Percentiles rank a stretch among this genome's conserved stretches.
phyloP scores from a whole-genome alignment of 2,113 vertebrate genomes.

The Eptesicus fuscus region DNA sequence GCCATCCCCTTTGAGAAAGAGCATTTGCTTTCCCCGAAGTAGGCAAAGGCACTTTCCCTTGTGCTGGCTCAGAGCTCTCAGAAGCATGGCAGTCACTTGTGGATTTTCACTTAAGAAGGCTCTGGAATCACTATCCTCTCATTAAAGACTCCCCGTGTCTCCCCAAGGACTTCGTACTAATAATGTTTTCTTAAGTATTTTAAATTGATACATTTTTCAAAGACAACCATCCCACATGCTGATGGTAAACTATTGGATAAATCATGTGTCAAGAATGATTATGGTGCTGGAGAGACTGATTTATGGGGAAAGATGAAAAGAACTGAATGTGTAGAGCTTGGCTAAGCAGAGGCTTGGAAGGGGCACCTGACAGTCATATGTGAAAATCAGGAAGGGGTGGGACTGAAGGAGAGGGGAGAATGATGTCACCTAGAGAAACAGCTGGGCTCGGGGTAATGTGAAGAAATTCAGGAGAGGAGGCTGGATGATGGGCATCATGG shows the following conservation, averaged over 20 bases:
- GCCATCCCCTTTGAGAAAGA: constrained; percentile 51
- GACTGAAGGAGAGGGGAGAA: neutral
- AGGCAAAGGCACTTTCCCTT: neutral
- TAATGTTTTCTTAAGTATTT: constrained; percentile 49
- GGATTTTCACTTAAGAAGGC: constrained; percentile 72
- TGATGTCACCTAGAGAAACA: neutral
- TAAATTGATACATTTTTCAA: constrained; percentile 54
- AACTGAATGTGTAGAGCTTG: constrained; percentile 10
- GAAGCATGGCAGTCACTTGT: constrained; percentile 64
- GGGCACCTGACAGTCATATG: neutral
- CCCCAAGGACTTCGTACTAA: neutral
- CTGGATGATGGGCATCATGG: neutral
- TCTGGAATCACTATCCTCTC: constrained; percentile 39
- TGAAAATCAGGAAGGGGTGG: constrained; percentile 1
- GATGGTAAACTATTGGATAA: constrained; percentile 50
- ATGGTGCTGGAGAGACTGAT: constrained; percentile 29
- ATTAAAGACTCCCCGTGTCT: constrained; percentile 32
- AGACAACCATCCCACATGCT: constrained; percentile 44
- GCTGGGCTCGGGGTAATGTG: neutral
- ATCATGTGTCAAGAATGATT: constrained; percentile 56
- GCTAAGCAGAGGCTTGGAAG: neutral
- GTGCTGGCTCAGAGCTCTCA: constrained; percentile 69
- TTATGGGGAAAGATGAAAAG: constrained; percentile 49
- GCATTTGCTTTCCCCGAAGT: constrained; percentile 54
- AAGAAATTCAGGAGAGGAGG: neutral